These are phyloP conservation scores for Tauraco hartlaubi DNA, from an alignment of 2,797 vertebrate species.

Conservation along the genomic window DNA sequence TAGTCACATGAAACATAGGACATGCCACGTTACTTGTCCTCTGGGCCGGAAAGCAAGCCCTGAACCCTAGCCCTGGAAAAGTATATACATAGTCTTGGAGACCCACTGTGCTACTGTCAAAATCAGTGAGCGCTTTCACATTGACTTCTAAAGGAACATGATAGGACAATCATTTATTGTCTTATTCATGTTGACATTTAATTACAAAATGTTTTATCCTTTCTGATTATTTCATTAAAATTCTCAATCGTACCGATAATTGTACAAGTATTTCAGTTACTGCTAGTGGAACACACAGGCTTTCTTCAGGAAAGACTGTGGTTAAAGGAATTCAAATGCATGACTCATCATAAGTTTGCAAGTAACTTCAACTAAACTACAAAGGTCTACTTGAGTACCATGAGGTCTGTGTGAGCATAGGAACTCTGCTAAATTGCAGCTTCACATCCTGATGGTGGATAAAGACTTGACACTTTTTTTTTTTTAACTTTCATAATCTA, in stretches of 20 bases:
- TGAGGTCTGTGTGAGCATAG: neutral
- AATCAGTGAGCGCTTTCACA: neutral
- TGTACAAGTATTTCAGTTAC: neutral
- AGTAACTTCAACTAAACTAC: neutral
- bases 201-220: neutral
- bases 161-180: neutral
- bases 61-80: neutral
- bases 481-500: neutral
- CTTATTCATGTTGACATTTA: neutral
- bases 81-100: rapidly evolving
- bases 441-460: neutral
- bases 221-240: neutral
- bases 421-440: neutral
- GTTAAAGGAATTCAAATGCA: neutral
- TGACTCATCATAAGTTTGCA: neutral
- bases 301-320: neutral
- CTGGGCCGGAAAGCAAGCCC: neutral
- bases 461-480: neutral
- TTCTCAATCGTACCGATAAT: neutral
- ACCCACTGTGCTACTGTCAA: neutral
- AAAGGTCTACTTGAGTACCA: neutral
- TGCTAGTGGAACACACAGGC: neutral
- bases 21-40: neutral
- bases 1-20: neutral
- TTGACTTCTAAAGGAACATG: neutral